Conservation (phyloP, 1,140 invertebrate genomes). For the Lasioglossum albipes region DNA sequence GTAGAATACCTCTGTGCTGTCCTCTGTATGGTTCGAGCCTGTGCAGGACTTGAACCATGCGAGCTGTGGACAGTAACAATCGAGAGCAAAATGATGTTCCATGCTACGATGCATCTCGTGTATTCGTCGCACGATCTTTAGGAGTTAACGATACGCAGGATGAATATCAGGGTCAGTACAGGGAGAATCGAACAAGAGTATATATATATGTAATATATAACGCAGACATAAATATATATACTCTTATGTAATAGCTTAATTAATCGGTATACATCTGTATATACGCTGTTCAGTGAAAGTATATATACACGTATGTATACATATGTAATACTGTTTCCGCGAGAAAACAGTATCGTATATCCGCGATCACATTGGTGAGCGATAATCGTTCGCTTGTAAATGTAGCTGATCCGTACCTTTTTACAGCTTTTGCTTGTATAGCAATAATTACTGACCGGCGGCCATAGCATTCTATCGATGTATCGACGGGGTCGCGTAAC, state of each 20-base stretch:
- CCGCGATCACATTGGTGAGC: neutral
- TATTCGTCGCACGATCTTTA: constrained; percentile 29
- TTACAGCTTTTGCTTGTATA: constrained; percentile 56
- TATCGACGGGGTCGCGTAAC: constrained; percentile 30
- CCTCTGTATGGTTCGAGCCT: constrained; percentile 43
- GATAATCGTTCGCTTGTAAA: constrained; percentile 29
- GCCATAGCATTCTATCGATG: constrained; percentile 32
- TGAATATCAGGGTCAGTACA: constrained; percentile 18
- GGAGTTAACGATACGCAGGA: constrained; percentile 14
- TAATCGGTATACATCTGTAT: too few relatives aligned
- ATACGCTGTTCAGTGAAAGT: too few relatives aligned
- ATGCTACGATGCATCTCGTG: constrained; percentile 18
- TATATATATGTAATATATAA: neutral
- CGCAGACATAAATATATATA: too few relatives aligned
- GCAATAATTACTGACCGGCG: constrained; percentile 53
- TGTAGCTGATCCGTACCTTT: constrained; percentile 43
- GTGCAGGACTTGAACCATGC: constrained; percentile 54
- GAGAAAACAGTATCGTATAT: neutral
- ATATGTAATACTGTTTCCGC: neutral
- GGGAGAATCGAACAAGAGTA: constrained; percentile 16
- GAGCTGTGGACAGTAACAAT: neutral
- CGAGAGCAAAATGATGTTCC: constrained; percentile 16
- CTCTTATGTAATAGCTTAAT: too few relatives aligned
- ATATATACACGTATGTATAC: neutral
- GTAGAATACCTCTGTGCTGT: neutral